phyloP scores from a whole-genome alignment of 2,797 vertebrate genomes.

The Lerista edwardsae region DNA sequence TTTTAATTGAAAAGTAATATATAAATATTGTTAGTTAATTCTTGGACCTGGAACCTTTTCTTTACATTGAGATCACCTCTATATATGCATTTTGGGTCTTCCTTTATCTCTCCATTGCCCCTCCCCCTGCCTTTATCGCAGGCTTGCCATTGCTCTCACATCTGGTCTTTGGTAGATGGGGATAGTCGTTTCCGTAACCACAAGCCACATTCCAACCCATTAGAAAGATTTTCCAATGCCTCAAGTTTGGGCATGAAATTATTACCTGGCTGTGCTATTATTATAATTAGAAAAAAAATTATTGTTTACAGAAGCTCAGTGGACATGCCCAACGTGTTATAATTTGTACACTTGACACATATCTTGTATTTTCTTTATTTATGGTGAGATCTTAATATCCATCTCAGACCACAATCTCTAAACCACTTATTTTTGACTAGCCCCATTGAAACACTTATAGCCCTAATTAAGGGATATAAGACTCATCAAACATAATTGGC shows the following conservation, averaged over 20 bases:
- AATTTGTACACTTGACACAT: background rate
- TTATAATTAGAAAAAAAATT: constrained; percentile 25
- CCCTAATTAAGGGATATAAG: constrained; percentile 31
- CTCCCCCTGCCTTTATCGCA: background rate
- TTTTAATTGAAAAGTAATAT: no score
- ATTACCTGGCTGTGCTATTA: constrained; percentile 35
- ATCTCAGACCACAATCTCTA: constrained; percentile 15
- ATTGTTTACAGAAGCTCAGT: constrained; percentile 15
- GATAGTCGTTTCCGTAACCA: constrained; percentile 24
- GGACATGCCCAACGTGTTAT: background rate
- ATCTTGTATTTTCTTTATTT: background rate
- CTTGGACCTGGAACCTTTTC: constrained; percentile 11
- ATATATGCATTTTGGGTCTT: background rate
- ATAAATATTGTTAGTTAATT: no score
- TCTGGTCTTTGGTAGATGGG: background rate
- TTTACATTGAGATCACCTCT: background rate
- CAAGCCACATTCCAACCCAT: constrained; percentile 10
- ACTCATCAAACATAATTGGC: constrained; percentile 33
- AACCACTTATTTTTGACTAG: constrained; percentile 14
- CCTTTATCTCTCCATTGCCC: background rate
- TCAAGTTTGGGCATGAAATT: background rate
- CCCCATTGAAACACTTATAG: constrained; percentile 38
- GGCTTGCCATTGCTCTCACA: background rate
- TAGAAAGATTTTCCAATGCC: constrained; percentile 24
- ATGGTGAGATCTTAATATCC: background rate